Evolutionary conservation across 2,888 invertebrate genomes (phyloP), one percentile per base, ranked within the genome.

Genomic region (Quadriops clusia): DNA sequence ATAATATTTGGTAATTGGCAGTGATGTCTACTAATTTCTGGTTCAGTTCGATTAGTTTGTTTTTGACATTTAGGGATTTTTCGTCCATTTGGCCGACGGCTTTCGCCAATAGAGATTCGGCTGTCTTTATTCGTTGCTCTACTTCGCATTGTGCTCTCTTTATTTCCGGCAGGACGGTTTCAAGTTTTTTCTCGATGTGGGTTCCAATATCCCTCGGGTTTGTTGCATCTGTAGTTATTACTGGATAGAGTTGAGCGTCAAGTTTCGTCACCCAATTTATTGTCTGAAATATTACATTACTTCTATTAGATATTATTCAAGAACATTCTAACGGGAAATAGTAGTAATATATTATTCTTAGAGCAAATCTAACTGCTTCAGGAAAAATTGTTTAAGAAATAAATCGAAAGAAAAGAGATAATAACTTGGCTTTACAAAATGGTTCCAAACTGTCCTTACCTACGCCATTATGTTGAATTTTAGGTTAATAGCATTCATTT

Each of bases 231-330:
- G 72, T 70, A 26, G 72, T 75, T 41, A 84, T 72, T 26, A 80
- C 69, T 12, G 84, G 83, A 65, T 82, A 84, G 34, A 84, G 60
- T 48, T 81, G 77, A 26, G 71, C 68, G 50, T 80, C 77, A 47
- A 81, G 64, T 56, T 76, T 72, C 3, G 74, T 68, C 43, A 74
- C 72, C 67, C 72, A 73, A 42, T 69, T 69, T 40, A 77, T 66
- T 12, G 72, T 74, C 77, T 77, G 47, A 11, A 58, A 51, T 39
- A 34, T 40, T n/a, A n/a, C n/a, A n/a, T n/a, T n/a, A n/a, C n/a
- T n/a, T n/a, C n/a, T n/a, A n/a, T n/a, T n/a, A n/a, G n/a, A n/a
- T n/a, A n/a, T n/a, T n/a, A n/a, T n/a, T n/a, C n/a, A n/a, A n/a
- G n/a, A n/a, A n/a, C n/a, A n/a, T n/a, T n/a, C n/a, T n/a, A n/a